Base-by-base conservation (phyloP, 1,140 invertebrate genomes). In the Drosophila mojavensis region DNA sequence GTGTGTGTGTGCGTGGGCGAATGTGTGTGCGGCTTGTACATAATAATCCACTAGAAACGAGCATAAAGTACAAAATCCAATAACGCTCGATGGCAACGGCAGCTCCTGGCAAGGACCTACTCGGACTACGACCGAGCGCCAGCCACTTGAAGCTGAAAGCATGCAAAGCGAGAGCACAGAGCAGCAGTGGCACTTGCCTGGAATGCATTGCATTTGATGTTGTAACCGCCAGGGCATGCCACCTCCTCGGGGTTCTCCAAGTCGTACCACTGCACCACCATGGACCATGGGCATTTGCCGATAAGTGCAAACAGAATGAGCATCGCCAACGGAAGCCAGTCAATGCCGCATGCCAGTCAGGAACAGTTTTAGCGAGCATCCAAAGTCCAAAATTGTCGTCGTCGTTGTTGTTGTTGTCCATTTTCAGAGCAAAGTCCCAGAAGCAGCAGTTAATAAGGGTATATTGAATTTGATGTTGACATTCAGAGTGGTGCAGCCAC, bases 261-360 rank as follows among this genome's bases (percentile, higher is more conserved):
- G 81, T 98, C 96, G 91, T 95, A 97, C 97, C 97, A 98, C 95
- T 97, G 74, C 51, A 74, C 45, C 43, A 59, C 43, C 66, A 72
- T 41, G 41, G 64, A 43, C 82, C 78, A 81, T 81, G 76, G 67
- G 76, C 79, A 86, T 88, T 82, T 59, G 76, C 62, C 74, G 79
- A 89, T 89, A 89, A 89, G 84, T 89, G 84, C 84, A 89, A 82
- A 79, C 80, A 84, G 83, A 88, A 89, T 88, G 84, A 80, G 79
- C 83, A 74, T 71, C 76, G 73, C 62, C 82, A 89, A 74, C 79
- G 83, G 83, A 86, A 86, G 83, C 75, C 72, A 83, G 83, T 79
- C 79, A 88, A 88, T 86, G 83, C 83, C 84, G 88, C 79, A 88
- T 88, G 83, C 79, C 83, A 88, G 83, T 88, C 84, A 89, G 63